Conservation (phyloP, 2,888 invertebrate genomes). For the Galeopsomyia nigrocyanea region DNA sequence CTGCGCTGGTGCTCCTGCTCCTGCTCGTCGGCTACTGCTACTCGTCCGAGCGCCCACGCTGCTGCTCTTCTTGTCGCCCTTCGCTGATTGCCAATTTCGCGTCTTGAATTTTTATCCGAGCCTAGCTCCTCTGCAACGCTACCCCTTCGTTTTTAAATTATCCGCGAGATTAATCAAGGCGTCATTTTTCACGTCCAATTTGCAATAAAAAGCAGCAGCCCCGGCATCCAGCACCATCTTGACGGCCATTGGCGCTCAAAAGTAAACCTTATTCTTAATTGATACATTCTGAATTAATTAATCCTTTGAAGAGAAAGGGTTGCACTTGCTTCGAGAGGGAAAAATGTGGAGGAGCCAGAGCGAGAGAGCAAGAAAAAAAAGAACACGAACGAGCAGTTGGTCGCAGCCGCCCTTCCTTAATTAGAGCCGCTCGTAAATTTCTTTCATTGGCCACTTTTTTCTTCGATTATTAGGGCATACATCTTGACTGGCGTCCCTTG, state of each 20-base stretch:
- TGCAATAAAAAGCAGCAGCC: slow-evolving; percentile 64
- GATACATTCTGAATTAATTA: slow-evolving; percentile 70
- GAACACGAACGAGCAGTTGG: slow-evolving; percentile 52
- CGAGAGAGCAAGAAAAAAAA: slow-evolving; percentile 43
- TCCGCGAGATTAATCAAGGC: slow-evolving; percentile 70
- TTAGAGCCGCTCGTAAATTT: slow-evolving; percentile 68
- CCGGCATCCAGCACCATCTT: background rate
- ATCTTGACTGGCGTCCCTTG: slow-evolving; percentile 55
- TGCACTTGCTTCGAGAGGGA: slow-evolving; percentile 45
- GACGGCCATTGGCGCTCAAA: slow-evolving; percentile 52
- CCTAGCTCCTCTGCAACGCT: slow-evolving; percentile 51
- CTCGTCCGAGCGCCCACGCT: slow-evolving; percentile 43
- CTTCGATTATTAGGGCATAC: slow-evolving; percentile 69
- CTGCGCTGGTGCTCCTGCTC: no score
- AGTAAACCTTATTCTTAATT: slow-evolving; percentile 69
- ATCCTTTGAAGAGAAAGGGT: slow-evolving; percentile 61
- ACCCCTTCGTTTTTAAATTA: slow-evolving; percentile 69
- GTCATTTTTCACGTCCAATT: slow-evolving; percentile 70
- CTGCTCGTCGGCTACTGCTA: slow-evolving; percentile 17
- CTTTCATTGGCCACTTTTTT: slow-evolving; percentile 68
- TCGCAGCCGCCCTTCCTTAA: slow-evolving; percentile 64
- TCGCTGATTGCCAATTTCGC: slow-evolving; percentile 69
- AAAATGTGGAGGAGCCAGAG: slow-evolving; percentile 38
- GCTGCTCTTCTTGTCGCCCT: slow-evolving; percentile 47
- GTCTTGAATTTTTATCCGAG: slow-evolving; percentile 69